These are phyloP conservation scores for Amphipyra tragopoginis DNA, from an alignment of 2,888 invertebrate species.

Conservation along the genomic window DNA sequence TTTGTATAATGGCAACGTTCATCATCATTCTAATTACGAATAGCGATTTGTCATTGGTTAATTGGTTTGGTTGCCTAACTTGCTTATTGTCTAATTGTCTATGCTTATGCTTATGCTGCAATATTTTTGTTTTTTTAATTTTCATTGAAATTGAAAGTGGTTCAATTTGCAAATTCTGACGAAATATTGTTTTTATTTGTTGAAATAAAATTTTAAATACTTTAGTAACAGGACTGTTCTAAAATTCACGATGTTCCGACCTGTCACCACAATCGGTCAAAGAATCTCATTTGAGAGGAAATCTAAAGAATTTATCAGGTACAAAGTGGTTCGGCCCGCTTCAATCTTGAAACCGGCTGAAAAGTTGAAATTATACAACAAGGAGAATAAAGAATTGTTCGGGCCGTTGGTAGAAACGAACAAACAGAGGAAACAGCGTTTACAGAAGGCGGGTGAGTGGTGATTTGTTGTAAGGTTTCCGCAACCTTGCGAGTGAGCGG, in stretches of 20 bases:
- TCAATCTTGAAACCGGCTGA: constrained; percentile 84
- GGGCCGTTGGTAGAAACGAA: constrained; percentile 87
- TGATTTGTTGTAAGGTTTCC: constrained; percentile 60
- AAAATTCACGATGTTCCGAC: constrained; percentile 75
- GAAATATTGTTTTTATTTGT: constrained; percentile 11
- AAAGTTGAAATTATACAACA: constrained; percentile 83
- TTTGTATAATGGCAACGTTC: no score
- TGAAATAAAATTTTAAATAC: constrained; percentile 4
- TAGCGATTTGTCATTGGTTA: no score
- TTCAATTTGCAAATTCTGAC: constrained; percentile 10
- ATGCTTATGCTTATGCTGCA: no score
- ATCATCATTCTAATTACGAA: no score
- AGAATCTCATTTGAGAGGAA: constrained; percentile 70
- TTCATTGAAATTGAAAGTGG: not conserved
- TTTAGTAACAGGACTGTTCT: not conserved
- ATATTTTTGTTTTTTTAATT: constrained; percentile 10
- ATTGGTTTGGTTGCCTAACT: no score
- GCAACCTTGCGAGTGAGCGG: constrained; percentile 69
- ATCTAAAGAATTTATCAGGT: constrained; percentile 77
- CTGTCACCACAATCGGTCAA: constrained; percentile 73
- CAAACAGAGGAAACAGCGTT: constrained; percentile 80
- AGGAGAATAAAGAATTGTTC: constrained; percentile 86
- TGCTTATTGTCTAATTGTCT: no score
- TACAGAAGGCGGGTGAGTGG: constrained; percentile 79
- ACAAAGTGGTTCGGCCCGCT: constrained; percentile 81